Base-by-base conservation (phyloP, 2,797 vertebrate species). In the Enteromius treurensis region DNA sequence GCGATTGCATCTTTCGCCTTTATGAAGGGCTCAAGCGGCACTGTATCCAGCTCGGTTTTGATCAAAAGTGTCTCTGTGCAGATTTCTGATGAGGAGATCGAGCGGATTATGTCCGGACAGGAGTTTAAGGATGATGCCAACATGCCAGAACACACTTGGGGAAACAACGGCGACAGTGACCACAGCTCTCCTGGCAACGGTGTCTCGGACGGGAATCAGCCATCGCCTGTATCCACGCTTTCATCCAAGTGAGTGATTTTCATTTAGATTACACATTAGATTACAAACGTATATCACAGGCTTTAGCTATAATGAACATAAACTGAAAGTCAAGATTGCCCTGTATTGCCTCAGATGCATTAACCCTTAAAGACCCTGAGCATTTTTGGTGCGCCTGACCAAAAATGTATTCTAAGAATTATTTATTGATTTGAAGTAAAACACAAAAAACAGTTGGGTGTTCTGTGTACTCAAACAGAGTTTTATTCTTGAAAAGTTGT, bases 11-110 rank as follows among this genome's bases (percentile, higher is more conserved):
- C 3, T 65, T 65, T 17, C 3, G 14, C 32, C 60, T 60, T 60
- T 5, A 62, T 62, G 13, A 15, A 15, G 29, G 26, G 26, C 60
- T 15, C 26, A 7, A 29, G 26, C 53, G 9, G 53, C n/a, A n/a
- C 53, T 10, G 13, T 23, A 6, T 14, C n/a, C 8, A 26, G 45
- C 23, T 19, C 45, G 0, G 15, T 17, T 49, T 19, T 3, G 0
- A 34, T n/a, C 11, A 7, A 7, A 40, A 2, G 8, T 55, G 3
- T 37, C 32, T 75, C 7, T 49, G 15, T 2, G 11, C 89, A 99
- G 98, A 99, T 99, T 92, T 98, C 98, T 0, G 98, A 98, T 88
- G 98, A 99, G 88, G 98, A 99, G 93, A 99, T 99, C 3, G 98
- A 99, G 90, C 94, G 98, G 85, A 99, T 99, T 91, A 99, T 99